Base-by-base conservation (phyloP, 2,888 invertebrate species). In the Patella pellucida region DNA sequence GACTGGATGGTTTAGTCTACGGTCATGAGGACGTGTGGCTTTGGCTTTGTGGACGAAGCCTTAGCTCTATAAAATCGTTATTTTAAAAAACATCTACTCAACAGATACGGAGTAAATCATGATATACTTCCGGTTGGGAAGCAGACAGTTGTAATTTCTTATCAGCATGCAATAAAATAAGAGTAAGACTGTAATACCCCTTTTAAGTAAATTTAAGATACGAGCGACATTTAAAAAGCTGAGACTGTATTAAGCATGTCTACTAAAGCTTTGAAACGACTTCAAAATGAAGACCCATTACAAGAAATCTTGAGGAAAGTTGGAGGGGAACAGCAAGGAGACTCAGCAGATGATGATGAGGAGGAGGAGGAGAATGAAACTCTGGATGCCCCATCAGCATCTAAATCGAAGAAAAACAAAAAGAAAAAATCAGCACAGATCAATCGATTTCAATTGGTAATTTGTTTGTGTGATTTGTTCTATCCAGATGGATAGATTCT, bases 391-490 rank as follows among this genome's bases (percentile, higher is more conserved):
- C 62, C 19, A 0, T 41, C 62, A 56, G 27, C 52, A 56, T 52
- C 31, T 52, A 74, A 69, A 41, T 68, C 73, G 62, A 27, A 56
- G 69, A 76, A 76, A 69, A 52, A 69, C 7, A 79, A 78, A 73
- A 78, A 79, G 73, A 76, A 75, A 68, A 56, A 68, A 19, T 72
- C 52, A 54, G 56, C 69, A 16, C 77, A 69, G 52, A 71, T 72
- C 15, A 86, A 86, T 74, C 85, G 84, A 12, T 86, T 85, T 79
- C 82, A 84, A 77, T 72, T 86, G 84, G 86, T 85, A 68, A 68
- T 31, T 68, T 19, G 5, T 19, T 27, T 27, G 23, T 68, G 41
- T n/a, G 19, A 5, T 69, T 31, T 69, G 23, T 14, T 31, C n/a
- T 50, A 52, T 11, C 52, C 27, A 2, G 14, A 52, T 62, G 9